These are phyloP conservation scores for Anguilla marmorata DNA, from an alignment of 2,797 vertebrate species.

Conservation along the genomic window DNA sequence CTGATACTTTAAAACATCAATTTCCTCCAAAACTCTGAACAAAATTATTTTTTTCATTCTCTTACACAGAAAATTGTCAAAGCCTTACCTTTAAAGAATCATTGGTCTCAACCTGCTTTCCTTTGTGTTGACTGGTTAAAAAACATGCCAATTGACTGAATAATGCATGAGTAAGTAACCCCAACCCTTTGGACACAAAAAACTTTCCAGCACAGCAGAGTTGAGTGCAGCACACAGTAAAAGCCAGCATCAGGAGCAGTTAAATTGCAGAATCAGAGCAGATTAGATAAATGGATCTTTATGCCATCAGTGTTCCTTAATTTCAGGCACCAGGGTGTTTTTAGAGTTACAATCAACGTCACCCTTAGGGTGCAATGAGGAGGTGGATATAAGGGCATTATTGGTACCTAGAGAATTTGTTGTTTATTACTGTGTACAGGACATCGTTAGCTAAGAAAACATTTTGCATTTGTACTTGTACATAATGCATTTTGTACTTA, in stretches of 20 bases:
- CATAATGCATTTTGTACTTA: too few species aligned
- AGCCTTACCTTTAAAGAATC: neutral
- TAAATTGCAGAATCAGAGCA: neutral
- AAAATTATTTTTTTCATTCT: neutral
- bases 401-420: too few species aligned
- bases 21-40: neutral
- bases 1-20: neutral
- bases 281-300: neutral
- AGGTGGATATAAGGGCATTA: too few species aligned
- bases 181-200: neutral
- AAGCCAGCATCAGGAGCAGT: neutral
- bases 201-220: neutral
- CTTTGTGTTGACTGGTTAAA: neutral
- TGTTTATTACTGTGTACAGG: too few species aligned
- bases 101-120: neutral
- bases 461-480: too few species aligned
- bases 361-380: too few species aligned
- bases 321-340: neutral
- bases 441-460: too few species aligned
- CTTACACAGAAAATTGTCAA: too few species aligned
- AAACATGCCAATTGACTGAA: neutral
- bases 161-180: neutral
- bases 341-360: too few species aligned
- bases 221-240: neutral
- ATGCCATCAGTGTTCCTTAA: neutral